Evolutionary conservation across 1,140 invertebrate species (phyloP), one percentile per base, ranked within the genome.

Genomic region (Pachyrhynchus sulphureomaculatus): DNA sequence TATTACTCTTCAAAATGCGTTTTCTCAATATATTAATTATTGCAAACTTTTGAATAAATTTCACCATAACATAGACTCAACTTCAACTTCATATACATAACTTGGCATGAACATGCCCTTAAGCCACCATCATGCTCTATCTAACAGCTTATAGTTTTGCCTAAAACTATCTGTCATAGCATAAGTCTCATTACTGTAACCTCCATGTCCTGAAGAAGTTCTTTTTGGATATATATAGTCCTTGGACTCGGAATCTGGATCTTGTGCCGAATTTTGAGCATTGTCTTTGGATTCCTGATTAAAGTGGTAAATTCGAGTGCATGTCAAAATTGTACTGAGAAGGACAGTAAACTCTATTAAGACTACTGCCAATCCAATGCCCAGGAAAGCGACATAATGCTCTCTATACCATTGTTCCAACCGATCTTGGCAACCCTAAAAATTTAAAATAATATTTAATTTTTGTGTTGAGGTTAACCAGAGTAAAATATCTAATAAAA

Each of bases 361-460:
- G 2, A 88, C 84, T 9, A 88, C 72, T 0, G 84, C 75, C 20
- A 91, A 76, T 4, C 88, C 82, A 21, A 85, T 81, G 2, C 81
- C 76, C 29, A 92, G 77, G 59, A 92, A 84, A 36, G 89, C 79
- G 9, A 89, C 73, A 32, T 88, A 89, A 68, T 92, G 89, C 29
- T 88, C 81, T 39, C 88, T 81, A 56, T 89, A 87, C 89, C 90
- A 93, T 53, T 82, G 79, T 75, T 92, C 88, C 20, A 93, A 76
- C 72, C 83, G 82, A 15, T 78, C 77, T 3, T 88, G 71, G 64
- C 90, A 92, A 12, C 90, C 87, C 84, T 90, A 72, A 37, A 55
- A 58, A 55, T n/a, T n/a, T n/a, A n/a, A n/a, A n/a, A n/a, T n/a
- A n/a, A n/a, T n/a, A 8, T 37, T 54, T 37, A 33, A 33, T 6